Percentiles rank a stretch among this genome's conserved stretches.
Evolutionary conservation across 2,888 invertebrate genomes (phyloP).

Genomic region (Melipona bicolor): DNA sequence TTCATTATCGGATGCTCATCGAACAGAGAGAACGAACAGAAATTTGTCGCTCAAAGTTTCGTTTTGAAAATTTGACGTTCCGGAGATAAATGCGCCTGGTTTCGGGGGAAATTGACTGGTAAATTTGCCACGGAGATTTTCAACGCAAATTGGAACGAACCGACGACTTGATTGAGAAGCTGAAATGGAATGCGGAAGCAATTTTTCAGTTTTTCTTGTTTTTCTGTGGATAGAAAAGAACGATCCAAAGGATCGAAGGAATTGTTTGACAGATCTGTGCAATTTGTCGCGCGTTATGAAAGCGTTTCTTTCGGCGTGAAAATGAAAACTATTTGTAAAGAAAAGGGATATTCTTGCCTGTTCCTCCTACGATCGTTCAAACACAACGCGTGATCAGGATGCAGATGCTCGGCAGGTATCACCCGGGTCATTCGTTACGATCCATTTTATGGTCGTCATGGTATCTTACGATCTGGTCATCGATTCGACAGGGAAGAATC

Average conservation of each 20-base stretch:
- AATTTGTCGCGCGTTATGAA: slow-evolving; percentile 25
- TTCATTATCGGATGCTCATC: background rate
- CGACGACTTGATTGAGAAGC: too few species aligned
- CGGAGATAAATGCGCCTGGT: background rate
- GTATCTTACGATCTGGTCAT: slow-evolving; percentile 29
- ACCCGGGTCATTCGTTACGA: slow-evolving; percentile 32
- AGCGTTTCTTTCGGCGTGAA: background rate
- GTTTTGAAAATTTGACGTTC: background rate
- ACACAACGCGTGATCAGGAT: background rate
- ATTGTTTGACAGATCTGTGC: background rate
- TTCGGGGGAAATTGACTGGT: background rate
- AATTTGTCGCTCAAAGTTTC: background rate
- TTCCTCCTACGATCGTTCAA: slow-evolving; percentile 23
- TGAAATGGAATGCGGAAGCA: too few species aligned
- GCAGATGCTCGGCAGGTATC: slow-evolving; percentile 14
- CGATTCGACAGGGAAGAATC: slow-evolving; percentile 1
- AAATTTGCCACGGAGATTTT: background rate
- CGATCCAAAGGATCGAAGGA: background rate
- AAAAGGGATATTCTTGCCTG: slow-evolving; percentile 37
- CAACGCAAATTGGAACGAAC: too few species aligned
- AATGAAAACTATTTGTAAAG: slow-evolving; percentile 13
- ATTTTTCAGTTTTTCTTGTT: too few species aligned
- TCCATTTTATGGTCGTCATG: slow-evolving; percentile 28
- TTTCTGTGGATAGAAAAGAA: too few species aligned
- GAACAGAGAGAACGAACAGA: background rate